A percentile compares a stretch with the other conserved stretches of the same genome.
phyloP scores from a whole-genome alignment of 2,797 vertebrate genomes.

The Rhinella marina region DNA sequence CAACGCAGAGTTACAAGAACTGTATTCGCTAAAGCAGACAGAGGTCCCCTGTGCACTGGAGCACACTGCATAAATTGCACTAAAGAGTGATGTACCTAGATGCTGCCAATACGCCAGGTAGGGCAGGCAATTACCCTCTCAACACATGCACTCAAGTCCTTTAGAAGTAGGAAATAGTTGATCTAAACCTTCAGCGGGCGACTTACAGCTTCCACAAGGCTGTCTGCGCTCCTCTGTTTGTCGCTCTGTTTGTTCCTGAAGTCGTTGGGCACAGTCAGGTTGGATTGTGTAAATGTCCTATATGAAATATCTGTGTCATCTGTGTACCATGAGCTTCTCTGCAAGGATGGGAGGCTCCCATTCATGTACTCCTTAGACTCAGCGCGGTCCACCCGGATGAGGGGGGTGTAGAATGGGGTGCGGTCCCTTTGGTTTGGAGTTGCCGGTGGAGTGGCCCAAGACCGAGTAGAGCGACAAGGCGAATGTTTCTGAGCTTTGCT shows the following conservation, averaged over 20 bases:
- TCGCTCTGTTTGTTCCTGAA: slow-evolving; percentile 91
- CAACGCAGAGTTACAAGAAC: no score
- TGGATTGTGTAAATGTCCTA: slow-evolving; percentile 89
- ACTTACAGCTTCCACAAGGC: slow-evolving; percentile 96
- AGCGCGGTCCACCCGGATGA: slow-evolving; percentile 89
- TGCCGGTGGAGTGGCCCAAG: slow-evolving; percentile 95
- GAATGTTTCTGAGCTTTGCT: slow-evolving; percentile 94
- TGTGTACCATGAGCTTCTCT: slow-evolving; percentile 97
- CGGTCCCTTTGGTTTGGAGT: slow-evolving; percentile 89
- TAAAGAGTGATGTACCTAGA: neutral
- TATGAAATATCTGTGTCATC: slow-evolving; percentile 91
- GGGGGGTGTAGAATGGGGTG: slow-evolving; percentile 89
- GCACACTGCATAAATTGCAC: neutral
- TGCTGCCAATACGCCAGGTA: neutral
- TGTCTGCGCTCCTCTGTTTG: slow-evolving; percentile 96
- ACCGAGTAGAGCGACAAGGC: slow-evolving; percentile 91
- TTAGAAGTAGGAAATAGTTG: neutral
- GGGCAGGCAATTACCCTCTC: neutral
- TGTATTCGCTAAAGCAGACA: no score
- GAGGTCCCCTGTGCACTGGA: neutral
- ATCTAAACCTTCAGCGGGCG: neutral
- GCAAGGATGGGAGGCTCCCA: slow-evolving; percentile 87
- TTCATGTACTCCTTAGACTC: slow-evolving; percentile 84
- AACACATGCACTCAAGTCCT: neutral
- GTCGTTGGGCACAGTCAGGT: slow-evolving; percentile 89